A percentile compares a stretch with the other conserved stretches of the same genome.
phyloP scores from a whole-genome alignment of 2,113 vertebrate species.

The Puntigrus tetrazona region DNA sequence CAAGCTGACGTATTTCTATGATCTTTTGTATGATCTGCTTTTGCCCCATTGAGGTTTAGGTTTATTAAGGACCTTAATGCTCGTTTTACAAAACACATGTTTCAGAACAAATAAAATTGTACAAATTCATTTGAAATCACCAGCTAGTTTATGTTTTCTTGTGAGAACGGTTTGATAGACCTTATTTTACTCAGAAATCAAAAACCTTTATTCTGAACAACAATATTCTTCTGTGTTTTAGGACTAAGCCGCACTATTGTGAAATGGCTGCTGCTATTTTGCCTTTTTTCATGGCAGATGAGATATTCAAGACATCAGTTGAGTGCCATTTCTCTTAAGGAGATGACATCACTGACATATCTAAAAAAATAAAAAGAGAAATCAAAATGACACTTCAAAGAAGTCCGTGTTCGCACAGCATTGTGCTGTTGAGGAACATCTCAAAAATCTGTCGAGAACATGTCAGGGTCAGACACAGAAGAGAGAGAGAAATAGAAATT shows the following conservation, averaged over 20 bases:
- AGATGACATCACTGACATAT: constrained; percentile 11
- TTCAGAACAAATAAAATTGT: neutral
- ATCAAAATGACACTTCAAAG: neutral
- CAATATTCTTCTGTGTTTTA: neutral
- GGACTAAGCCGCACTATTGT: neutral
- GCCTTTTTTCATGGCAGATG: neutral
- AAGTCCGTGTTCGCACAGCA: neutral
- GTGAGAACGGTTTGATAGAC: neutral
- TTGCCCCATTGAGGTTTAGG: neutral
- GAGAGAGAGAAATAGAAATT: neutral
- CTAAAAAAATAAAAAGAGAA: neutral
- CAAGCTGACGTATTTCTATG: neutral
- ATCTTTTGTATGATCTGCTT: neutral
- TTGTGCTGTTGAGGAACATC: neutral
- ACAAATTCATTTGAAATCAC: neutral
- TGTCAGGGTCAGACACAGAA: neutral
- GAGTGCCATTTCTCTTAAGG: neutral
- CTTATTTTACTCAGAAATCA: neutral
- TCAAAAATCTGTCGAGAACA: neutral
- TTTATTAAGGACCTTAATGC: neutral
- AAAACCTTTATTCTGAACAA: neutral
- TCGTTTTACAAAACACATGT: neutral
- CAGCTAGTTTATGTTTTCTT: neutral
- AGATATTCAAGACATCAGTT: neutral
- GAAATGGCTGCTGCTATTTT: neutral